A percentile compares a stretch with the other conserved stretches of the same genome.
phyloP scores from a whole-genome alignment of 2,888 invertebrate species.

The Scaptodrosophila latifasciaeformis region DNA sequence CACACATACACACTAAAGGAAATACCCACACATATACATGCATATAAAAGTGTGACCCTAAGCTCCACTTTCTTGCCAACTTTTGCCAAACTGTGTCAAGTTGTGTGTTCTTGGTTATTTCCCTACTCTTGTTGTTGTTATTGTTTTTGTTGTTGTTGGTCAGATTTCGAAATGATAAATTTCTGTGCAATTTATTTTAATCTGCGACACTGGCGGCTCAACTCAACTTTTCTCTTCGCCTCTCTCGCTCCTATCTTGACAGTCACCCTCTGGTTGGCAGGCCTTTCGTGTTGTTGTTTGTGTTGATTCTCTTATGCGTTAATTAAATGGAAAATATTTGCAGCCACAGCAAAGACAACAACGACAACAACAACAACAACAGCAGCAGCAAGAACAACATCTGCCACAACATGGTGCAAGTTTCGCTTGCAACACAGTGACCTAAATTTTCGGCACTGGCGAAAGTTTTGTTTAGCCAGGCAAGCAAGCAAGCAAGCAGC shows the following conservation, averaged over 20 bases:
- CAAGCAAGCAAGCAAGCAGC: not conserved
- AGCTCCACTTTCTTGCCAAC: slow-evolving; percentile 60
- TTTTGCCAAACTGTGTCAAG: slow-evolving; percentile 57
- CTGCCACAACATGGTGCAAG: slow-evolving; percentile 24
- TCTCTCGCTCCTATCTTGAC: not conserved
- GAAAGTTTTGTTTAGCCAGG: slow-evolving; percentile 34
- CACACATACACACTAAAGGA: slow-evolving; percentile 19
- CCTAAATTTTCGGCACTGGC: slow-evolving; percentile 46
- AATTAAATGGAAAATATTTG: slow-evolving; percentile 67
- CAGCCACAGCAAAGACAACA: slow-evolving; percentile 25
- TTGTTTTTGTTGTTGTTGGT: slow-evolving; percentile 31
- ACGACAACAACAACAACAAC: slow-evolving; percentile 39
- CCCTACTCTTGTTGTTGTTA: slow-evolving; percentile 26
- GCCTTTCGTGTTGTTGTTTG: slow-evolving; percentile 12
- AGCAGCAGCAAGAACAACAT: slow-evolving; percentile 14
- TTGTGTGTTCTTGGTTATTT: no score
- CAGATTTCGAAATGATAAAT: slow-evolving; percentile 57
- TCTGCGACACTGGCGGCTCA: slow-evolving; percentile 48
- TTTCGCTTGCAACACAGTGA: slow-evolving; percentile 40
- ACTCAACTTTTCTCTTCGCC: slow-evolving; percentile 5
- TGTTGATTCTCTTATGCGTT: slow-evolving; percentile 53
- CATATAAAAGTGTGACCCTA: slow-evolving; percentile 35
- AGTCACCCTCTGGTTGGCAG: not conserved
- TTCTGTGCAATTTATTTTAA: slow-evolving; percentile 65
- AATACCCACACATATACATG: slow-evolving; percentile 17